Evolutionary conservation across 2,797 vertebrate genomes (phyloP), one percentile per base, ranked within the genome.

Genomic region (Protonibea diacanthus): DNA sequence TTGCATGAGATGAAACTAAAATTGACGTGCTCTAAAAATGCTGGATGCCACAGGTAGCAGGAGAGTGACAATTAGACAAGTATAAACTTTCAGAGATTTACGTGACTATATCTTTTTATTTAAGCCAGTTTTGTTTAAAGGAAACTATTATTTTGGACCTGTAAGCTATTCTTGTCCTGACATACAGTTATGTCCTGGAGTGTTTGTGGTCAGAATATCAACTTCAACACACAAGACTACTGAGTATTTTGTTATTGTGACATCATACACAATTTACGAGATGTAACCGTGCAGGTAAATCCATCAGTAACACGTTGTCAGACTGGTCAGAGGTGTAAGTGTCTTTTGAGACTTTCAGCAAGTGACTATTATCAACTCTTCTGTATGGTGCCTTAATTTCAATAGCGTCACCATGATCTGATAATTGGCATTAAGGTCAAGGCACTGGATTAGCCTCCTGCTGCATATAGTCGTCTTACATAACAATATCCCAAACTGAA

Each of bases 391-490:
- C 74, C 84, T 90, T 91, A 53, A 88, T 92, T 92, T 93, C 71
- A 89, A 61, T 67, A 91, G 75, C 78, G 71, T 89, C 84, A 84
- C 72, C 79, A 73, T 86, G 92, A 94, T 93, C 94, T 94, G 91
- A 89, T 96, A 95, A 96, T 90, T 94, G 89, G 93, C 90, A 94
- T 95, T 95, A 94, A 87, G 89, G 92, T 87, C 78, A 85, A 82
- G 82, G 84, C 76, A 65, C 64, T 86, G 91, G 93, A 95, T 94
- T 94, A 91, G 78, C 92, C 61, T 91, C 75, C 76, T 89, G 86
- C 94, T 94, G 91, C 89, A 94, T 95, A 94, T 93, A 93, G 91
- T 86, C 60, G 20, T 76, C 81, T 95, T 95, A 93, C 81, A 71
- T 94, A 95, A 95, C 67, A 42, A 60, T 44, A 82, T 71, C 74